These are phyloP conservation scores for Calliopum simillimum DNA, from an alignment of 2,888 invertebrate genomes.

Conservation along the genomic window DNA sequence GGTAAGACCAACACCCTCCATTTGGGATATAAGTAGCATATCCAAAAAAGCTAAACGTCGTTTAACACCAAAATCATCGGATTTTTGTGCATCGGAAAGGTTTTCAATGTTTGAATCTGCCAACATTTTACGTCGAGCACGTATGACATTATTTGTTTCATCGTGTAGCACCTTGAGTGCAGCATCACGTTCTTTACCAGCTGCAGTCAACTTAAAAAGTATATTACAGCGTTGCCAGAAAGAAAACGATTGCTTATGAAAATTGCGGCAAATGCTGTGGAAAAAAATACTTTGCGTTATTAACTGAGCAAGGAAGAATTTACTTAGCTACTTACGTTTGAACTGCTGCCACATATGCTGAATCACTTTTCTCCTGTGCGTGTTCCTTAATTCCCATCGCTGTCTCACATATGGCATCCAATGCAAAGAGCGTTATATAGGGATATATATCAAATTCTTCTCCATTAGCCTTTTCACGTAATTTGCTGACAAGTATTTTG, in stretches of 20 bases:
- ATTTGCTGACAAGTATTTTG: slow-evolving; percentile 68
- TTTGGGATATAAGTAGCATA: slow-evolving; percentile 68
- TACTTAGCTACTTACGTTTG: slow-evolving; percentile 71
- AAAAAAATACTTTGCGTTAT: neutral
- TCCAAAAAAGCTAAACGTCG: slow-evolving; percentile 68
- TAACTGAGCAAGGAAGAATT: neutral
- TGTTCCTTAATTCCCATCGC: slow-evolving; percentile 85
- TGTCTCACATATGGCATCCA: slow-evolving; percentile 71
- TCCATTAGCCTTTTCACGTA: slow-evolving; percentile 66
- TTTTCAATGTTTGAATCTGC: slow-evolving; percentile 49
- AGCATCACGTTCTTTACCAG: slow-evolving; percentile 49
- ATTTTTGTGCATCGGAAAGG: slow-evolving; percentile 47
- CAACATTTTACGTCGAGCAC: slow-evolving; percentile 55
- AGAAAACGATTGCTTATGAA: slow-evolving; percentile 61
- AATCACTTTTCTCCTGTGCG: slow-evolving; percentile 76
- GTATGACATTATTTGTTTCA: slow-evolving; percentile 62
- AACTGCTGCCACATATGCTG: slow-evolving; percentile 79
- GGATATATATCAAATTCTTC: slow-evolving; percentile 72
- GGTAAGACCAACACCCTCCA: slow-evolving; percentile 65
- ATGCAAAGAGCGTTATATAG: slow-evolving; percentile 68
- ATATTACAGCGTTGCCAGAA: slow-evolving; percentile 59
- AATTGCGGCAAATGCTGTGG: slow-evolving; percentile 57
- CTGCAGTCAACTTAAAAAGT: slow-evolving; percentile 51
- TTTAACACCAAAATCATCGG: slow-evolving; percentile 56
- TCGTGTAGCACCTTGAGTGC: slow-evolving; percentile 57